Base-by-base conservation (phyloP, 2,888 invertebrate species). In the Leptinotarsa tumamoca region DNA sequence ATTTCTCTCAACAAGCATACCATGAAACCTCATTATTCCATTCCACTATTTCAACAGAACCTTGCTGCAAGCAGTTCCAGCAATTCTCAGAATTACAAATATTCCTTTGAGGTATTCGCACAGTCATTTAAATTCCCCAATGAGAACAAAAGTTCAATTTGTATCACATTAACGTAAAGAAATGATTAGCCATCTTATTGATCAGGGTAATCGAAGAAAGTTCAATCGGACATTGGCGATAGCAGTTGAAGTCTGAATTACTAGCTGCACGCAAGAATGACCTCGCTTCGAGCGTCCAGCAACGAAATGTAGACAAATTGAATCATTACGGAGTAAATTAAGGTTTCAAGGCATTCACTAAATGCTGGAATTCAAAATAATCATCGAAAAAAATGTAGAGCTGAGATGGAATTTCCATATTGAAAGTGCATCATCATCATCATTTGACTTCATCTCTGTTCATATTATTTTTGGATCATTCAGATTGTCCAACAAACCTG, bases 141-240 rank as follows among this genome's bases (percentile, higher is more conserved):
- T 13, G 49, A 43, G 21, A 70, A 70, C 49, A 70, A 58, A 61
- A 70, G n/a, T 56, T 58, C 49, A 70, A 70, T 58, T 58, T 70
- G 70, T 70, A 70, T 58, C 70, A 70, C 70, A 70, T 70, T 70
- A 61, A 58, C 49, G 70, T 58, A 21, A 49, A 54, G 56, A 58
- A 70, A 33, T 43, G 49, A 70, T 56, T 49, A 70, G 70, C 58
- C 17, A 56, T 23, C 58, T 58, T 15, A 70, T 58, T 70, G 58
- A 70, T 70, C 70, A 21, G 58, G 49, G 21, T 49, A 70, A 70
- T 70, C 50, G 50, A 58, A 70, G 70, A 58, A 70, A 49, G 70
- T 70, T 70, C 58, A 33, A 61, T 70, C 58, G 58, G 58, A 58
- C 51, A 49, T 58, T 23, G 23, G 58, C 21, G 49, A 70, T 58